Evolutionary conservation across 2,888 invertebrate genomes (phyloP), one percentile per base, ranked within the genome.

Genomic region (Tiliacea aurago): DNA sequence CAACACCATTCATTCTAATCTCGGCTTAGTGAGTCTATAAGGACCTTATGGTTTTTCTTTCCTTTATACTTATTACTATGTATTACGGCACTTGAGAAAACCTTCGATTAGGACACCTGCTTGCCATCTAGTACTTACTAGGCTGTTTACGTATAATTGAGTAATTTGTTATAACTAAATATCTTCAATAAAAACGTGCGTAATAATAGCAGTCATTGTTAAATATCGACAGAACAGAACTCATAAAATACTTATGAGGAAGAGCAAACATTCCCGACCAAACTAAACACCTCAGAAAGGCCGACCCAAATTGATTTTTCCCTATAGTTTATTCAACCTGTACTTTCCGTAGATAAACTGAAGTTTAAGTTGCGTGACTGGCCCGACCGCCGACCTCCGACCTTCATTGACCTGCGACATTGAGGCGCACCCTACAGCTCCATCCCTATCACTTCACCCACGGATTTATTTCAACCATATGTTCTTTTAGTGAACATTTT

Each of bases 341-440:
- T 78, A 78, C 78, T 85, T 85, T 78, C 59, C 58, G 67, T 83
- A 84, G 76, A 85, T 83, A 74, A 87, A 88, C 81, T 86, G 80
- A 89, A 86, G 80, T 87, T 82, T 73, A 79, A 84, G 83, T 93
- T 90, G 93, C 94, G 93, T 94, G 94, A 90, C 92, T 90, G 86
- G 78, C 85, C 88, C 84, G 85, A 89, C 91, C 89, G 87, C 85
- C 84, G 81, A 87, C 89, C 88, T 84, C 70, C 87, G 89, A 91
- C 93, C 92, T 92, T 92, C 89, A 89, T 86, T 91, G 91, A 93
- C 93, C 93, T 92, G 82, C 84, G 92, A 89, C 92, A 90, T 90
- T 90, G 89, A 89, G 88, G 89, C 89, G 84, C 90, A 86, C 88
- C 90, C 91, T 87, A 84, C 86, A 79, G 81, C 87, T 87, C 82